Base-by-base conservation (phyloP, 2,888 invertebrate species). In the Synergus gifuensis region DNA sequence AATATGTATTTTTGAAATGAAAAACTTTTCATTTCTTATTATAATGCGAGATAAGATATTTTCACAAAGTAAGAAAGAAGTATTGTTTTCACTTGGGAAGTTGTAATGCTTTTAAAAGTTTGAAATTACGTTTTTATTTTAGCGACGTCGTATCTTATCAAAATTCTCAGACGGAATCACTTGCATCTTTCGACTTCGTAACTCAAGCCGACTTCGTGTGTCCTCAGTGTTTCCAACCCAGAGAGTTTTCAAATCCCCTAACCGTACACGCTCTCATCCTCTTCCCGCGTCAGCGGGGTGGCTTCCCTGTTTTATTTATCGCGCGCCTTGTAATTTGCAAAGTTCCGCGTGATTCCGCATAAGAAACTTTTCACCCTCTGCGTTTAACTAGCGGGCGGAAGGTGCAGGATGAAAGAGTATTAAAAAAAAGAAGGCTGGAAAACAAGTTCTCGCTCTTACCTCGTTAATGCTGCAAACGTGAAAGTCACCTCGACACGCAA, bases 241-340 rank as follows among this genome's bases (percentile, higher is more conserved):
- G 18, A 42, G 66, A 66, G 66, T 42, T 66, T 66, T 42, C 42
- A 66, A 44, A 66, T 42, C 66, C 66, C 66, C 42, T 66, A 42
- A 66, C 66, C 42, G 66, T 66, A 66, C 42, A 66, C 11, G 44
- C 42, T 18, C 64, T 64, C 64, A 64, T 64, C 66, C 66, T 42
- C 66, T 66, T 66, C 42, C 40, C 66, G 66, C 66, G 66, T 66
- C 66, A 66, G 18, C 66, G 9, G 66, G 66, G 66, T 42, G 40
- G n/a, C 66, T 66, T 66, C 66, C n/a, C 66, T 66, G 66, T 66
- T 66, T 66, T 66, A 66, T 66, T 66, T 66, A 66, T 66, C 66
- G 66, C 42, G 66, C 9, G 42, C 66, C 42, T 42, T 66, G 66
- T 66, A 66, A 66, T 66, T 66, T 66, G 42, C 66, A 66, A 66